Base-by-base conservation (phyloP, 53 echinoderm and acorn worm genomes). In the Echinarachnius parma region DNA sequence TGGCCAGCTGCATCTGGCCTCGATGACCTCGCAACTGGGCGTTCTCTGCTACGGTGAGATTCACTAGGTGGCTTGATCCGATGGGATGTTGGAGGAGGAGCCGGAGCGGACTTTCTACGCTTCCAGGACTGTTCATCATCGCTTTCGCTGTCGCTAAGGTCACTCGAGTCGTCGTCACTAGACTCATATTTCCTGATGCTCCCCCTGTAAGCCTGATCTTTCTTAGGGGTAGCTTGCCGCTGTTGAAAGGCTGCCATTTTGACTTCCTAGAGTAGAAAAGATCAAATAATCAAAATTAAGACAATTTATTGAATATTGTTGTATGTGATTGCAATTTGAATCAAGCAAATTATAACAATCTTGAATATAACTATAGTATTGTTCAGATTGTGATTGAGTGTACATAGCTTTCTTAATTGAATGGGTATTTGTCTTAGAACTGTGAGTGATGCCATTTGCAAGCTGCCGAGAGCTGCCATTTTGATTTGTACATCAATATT, bases 51-150 rank as follows among this genome's bases (percentile, higher is more conserved):
- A 34, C 2, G 18, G 33, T 36, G 27, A 10, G 30, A 20, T 21
- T 30, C 10, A 16, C 31, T 29, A 3, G 53, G 35, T 4, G 31
- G 22, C 34, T 53, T 4, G 24, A 25, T 19, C 31, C 70, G 27
- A 11, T 26, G 64, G 28, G 54, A 37, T n/a, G n/a, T n/a, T 20
- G 35, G 54, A 0, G 34, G 56, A 7, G 47, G 20, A 1, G 62
- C 54, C 47, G 63, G 46, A 16, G 55, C 35, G 7, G 67, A 37
- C 23, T 90, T 90, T 2, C 60, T 82, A 5, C 91, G 82, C 34
- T 90, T 90, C 91, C 91, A 90, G 0, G 83, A 75, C 47, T 82
- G 86, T 30, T 90, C 86, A 7, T 86, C 79, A 22, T 82, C 84
- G 24, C 74, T 72, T 19, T 85, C 85, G 25, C 72, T 72, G 36